These are phyloP conservation scores for Cerastis leucographa DNA, from an alignment of 2,888 invertebrate genomes.

Conservation along the genomic window DNA sequence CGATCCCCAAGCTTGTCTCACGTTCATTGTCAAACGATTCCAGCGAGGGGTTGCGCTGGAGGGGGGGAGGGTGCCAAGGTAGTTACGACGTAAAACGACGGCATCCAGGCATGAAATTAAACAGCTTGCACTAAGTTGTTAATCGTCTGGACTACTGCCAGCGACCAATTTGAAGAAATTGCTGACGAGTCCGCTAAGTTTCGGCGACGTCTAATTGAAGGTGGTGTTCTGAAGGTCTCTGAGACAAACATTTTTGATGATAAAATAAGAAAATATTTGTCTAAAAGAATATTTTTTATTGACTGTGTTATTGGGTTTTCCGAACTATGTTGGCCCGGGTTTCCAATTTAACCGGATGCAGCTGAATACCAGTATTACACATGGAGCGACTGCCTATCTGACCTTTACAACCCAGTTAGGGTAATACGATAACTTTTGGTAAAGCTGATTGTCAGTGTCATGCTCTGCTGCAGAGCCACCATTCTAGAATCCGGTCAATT, in stretches of 20 bases:
- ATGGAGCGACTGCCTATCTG: too few relatives aligned
- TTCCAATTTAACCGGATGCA: too few relatives aligned
- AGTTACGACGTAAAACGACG: slow-evolving; percentile 68
- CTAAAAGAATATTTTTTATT: not conserved
- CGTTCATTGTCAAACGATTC: slow-evolving; percentile 57
- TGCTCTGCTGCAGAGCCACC: too few relatives aligned
- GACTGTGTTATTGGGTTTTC: not conserved
- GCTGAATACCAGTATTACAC: too few relatives aligned
- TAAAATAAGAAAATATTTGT: slow-evolving; percentile 20
- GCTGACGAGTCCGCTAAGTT: slow-evolving; percentile 75
- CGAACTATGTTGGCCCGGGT: not conserved
- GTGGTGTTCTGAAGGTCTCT: slow-evolving; percentile 32
- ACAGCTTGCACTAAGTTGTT: slow-evolving; percentile 86
- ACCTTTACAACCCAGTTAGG: too few relatives aligned
- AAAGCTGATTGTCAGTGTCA: too few relatives aligned
- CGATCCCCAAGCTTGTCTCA: slow-evolving; percentile 47
- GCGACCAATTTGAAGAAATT: slow-evolving; percentile 84
- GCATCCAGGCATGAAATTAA: slow-evolving; percentile 86
- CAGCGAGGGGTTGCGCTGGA: not conserved
- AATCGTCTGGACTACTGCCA: slow-evolving; percentile 85
- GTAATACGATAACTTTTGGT: too few relatives aligned
- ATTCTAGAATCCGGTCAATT: too few relatives aligned
- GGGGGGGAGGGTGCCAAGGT: slow-evolving; percentile 4
- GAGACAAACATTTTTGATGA: slow-evolving; percentile 38
- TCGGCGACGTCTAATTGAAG: slow-evolving; percentile 65